A percentile compares a stretch with the other conserved stretches of the same genome.
Evolutionary conservation across 2,888 invertebrate species (phyloP).

Genomic region (Rhagium mordax): DNA sequence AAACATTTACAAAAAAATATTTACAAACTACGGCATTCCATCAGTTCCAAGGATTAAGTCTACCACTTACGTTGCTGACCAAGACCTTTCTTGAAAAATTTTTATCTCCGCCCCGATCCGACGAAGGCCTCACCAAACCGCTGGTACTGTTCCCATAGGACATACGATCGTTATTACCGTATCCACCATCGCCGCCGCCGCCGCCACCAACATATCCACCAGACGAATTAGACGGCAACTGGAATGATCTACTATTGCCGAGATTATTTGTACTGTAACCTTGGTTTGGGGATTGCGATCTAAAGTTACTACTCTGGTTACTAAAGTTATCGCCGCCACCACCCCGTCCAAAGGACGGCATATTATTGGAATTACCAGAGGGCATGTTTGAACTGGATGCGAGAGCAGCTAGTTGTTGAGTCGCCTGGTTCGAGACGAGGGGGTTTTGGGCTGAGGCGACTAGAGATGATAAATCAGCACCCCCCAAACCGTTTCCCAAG

Average conservation of each 20-base stretch:
- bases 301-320: neutral
- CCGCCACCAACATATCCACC: constrained; percentile 3
- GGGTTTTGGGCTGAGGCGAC: constrained; percentile 60
- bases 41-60: constrained; percentile 23
- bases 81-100: constrained; percentile 62
- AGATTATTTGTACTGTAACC: constrained; percentile 12
- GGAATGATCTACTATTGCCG: constrained; percentile 27
- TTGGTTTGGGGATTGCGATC: constrained; percentile 3
- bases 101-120: constrained; percentile 26
- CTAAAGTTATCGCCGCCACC: constrained; percentile 30
- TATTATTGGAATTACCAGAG: neutral
- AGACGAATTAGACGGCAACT: neutral
- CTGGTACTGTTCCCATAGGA: constrained; percentile 1
- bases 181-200: constrained; percentile 43
- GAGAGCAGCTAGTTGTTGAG: constrained; percentile 52
- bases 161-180: constrained; percentile 44
- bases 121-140: neutral
- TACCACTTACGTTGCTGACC: constrained; percentile 65
- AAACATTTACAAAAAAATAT: constrained; percentile 7
- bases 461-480: constrained; percentile 61
- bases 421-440: constrained; percentile 60
- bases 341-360: constrained; percentile 18
- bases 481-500: constrained; percentile 60
- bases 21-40: constrained; percentile 19
- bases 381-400: constrained; percentile 37